Conservation (phyloP, 1,140 invertebrate species). For the Drosophila pandora region DNA sequence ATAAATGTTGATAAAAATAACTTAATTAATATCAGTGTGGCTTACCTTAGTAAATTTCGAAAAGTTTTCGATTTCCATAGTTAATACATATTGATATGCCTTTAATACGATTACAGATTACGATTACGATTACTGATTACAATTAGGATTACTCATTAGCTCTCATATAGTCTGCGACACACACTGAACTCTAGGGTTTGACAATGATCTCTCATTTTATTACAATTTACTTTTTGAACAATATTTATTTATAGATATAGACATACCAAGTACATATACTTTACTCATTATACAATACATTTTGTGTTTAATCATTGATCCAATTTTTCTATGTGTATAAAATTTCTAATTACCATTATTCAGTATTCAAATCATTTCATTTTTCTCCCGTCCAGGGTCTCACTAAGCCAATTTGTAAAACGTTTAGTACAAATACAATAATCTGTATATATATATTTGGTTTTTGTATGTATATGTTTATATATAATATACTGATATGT, state of each 20-base stretch:
- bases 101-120: conserved; percentile 69
- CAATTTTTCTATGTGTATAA: conserved; percentile 78
- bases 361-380: conserved; percentile 43
- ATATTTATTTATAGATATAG: conserved; percentile 78
- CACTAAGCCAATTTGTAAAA: conserved; percentile 80
- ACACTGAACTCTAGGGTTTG: conserved; percentile 63
- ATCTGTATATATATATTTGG: conserved; percentile 56
- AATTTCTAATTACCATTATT: conserved; percentile 69
- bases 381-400: conserved; percentile 27
- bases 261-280: conserved; percentile 69
- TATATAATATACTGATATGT: conserved; percentile 77
- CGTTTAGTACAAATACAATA: conserved; percentile 82
- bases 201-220: conserved; percentile 44
- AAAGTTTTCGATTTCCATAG: conserved; percentile 62
- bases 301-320: conserved; percentile 57
- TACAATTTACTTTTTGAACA: conserved; percentile 56
- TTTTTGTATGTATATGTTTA: conserved; percentile 57
- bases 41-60: conserved; percentile 68
- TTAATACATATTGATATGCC: conserved; percentile 71
- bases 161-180: conserved; percentile 56
- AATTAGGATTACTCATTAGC: conserved; percentile 49
- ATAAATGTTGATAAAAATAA: conserved; percentile 69
- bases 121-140: conserved; percentile 57
- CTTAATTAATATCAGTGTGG: conserved; percentile 80
- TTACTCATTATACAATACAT: conserved; percentile 69